Evolutionary conservation across 23 tunicate species (phyloP).

Genomic region (Diplosoma virens): DNA sequence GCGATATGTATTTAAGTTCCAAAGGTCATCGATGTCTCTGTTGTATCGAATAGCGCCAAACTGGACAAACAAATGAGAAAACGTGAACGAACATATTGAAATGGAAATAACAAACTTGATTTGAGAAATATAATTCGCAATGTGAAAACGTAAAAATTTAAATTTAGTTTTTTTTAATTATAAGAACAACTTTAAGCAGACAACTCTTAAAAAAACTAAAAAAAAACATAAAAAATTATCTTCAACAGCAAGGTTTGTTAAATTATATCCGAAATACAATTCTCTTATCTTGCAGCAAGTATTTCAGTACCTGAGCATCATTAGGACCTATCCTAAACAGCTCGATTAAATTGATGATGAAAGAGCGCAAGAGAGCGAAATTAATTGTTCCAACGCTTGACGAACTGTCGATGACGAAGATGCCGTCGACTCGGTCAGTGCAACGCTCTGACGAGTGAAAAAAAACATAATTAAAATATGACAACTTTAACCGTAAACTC

Average conservation of each 20-base stretch:
- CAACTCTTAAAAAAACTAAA: too few relatives aligned
- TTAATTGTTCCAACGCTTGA: slow-evolving; percentile 63
- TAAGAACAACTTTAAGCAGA: too few relatives aligned
- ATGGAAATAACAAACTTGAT: background rate
- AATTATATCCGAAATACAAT: too few relatives aligned
- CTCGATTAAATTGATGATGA: slow-evolving; percentile 35
- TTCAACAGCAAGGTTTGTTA: too few relatives aligned
- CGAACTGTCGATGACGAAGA: slow-evolving; percentile 85
- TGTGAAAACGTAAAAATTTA: background rate
- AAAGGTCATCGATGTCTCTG: slow-evolving; percentile 48
- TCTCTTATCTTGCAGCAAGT: too few relatives aligned
- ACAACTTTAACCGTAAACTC: too few relatives aligned
- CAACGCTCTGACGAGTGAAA: slow-evolving; percentile 43
- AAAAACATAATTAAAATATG: too few relatives aligned
- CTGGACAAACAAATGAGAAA: slow-evolving; percentile 7
- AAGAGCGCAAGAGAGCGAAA: slow-evolving; percentile 47
- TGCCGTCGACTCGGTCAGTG: slow-evolving; percentile 73
- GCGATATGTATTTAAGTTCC: slow-evolving; percentile 31
- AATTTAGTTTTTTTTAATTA: too few relatives aligned
- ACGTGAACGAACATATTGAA: too few relatives aligned
- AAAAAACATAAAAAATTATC: too few relatives aligned
- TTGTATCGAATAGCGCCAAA: slow-evolving; percentile 78
- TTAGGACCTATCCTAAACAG: slow-evolving; percentile 54
- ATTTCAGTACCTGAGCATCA: slow-evolving; percentile 50
- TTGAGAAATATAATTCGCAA: background rate